phyloP scores from a whole-genome alignment of 2,797 vertebrate genomes.

The Meda fulgida region DNA sequence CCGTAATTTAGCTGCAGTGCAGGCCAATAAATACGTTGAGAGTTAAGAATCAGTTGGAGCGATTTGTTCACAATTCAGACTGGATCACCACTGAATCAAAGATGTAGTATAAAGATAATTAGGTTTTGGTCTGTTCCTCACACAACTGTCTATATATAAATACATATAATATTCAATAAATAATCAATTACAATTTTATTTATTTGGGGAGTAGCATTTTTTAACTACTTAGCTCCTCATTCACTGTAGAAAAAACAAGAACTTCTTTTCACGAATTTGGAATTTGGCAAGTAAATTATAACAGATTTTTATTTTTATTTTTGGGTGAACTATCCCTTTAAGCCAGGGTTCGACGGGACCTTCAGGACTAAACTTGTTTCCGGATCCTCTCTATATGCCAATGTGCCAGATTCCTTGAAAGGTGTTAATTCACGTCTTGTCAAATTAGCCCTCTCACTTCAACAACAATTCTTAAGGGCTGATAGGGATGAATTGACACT shows the following conservation, averaged over 20 bases:
- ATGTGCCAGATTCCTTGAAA: slow-evolving; percentile 63
- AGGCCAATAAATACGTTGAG: too few relatives aligned
- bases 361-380: slow-evolving; percentile 45
- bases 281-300: not conserved
- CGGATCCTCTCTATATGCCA: slow-evolving; percentile 39
- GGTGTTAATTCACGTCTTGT: slow-evolving; percentile 67
- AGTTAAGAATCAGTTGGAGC: not conserved
- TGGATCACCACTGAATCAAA: not conserved
- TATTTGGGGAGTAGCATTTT: not conserved
- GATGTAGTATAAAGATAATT: not conserved
- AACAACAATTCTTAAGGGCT: slow-evolving; percentile 46
- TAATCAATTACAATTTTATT: not conserved
- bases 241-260: not conserved
- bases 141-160: not conserved
- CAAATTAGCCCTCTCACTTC: slow-evolving; percentile 66
- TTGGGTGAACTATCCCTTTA: not conserved
- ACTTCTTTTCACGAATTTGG: not conserved
- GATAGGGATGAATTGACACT: slow-evolving; percentile 50
- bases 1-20: too few relatives aligned
- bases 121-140: not conserved
- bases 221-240: not conserved
- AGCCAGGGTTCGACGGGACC: slow-evolving; percentile 35
- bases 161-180: not conserved
- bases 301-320: not conserved
- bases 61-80: not conserved